Evolutionary conservation across 2,888 invertebrate genomes (phyloP), one percentile per base, ranked within the genome.

Genomic region (Andrena fulva): DNA sequence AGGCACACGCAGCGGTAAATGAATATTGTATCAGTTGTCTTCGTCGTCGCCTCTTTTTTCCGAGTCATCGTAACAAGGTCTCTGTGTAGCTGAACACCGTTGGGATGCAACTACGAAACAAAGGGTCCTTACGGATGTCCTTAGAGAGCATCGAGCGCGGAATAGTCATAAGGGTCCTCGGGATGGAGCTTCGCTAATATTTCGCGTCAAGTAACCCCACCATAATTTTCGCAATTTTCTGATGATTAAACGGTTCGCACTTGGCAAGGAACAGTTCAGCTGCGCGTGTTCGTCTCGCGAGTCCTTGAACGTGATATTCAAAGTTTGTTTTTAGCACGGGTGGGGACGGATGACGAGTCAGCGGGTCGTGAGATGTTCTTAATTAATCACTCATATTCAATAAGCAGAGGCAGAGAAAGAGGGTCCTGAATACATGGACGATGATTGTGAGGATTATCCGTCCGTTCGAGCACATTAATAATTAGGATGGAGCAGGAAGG

Each of bases 351-450:
- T 71, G 86, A 85, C 80, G 82, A 82, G 82, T 79, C 81, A 85
- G 85, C 88, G 70, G 87, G 86, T 87, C 84, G 88, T 84, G 86
- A 88, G 87, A 85, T 90, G 89, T 86, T 89, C 88, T 88, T 90
- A 91, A 90, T 90, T 91, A 90, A 90, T 90, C 90, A 90, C 90
- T 90, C 87, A 86, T 88, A 88, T 89, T 90, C 89, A 90, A 91
- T 91, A 90, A 91, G 86, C 88, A 90, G 85, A 84, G 85, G 77
- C 72, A 71, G 83, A 83, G 85, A 66, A 83, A 82, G 83, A 84
- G 75, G 78, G 83, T 42, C 64, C 54, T 80, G 89, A 87, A 90
- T 85, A 82, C 85, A 85, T 85, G 85, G 89, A 85, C 89, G 90
- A 90, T 90, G 90, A 90, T 90, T 88, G 88, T 87, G 87, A 87